Evolutionary conservation across 2,113 vertebrate species (phyloP), one percentile per base, ranked within the genome.

Genomic region (Octodon degus): DNA sequence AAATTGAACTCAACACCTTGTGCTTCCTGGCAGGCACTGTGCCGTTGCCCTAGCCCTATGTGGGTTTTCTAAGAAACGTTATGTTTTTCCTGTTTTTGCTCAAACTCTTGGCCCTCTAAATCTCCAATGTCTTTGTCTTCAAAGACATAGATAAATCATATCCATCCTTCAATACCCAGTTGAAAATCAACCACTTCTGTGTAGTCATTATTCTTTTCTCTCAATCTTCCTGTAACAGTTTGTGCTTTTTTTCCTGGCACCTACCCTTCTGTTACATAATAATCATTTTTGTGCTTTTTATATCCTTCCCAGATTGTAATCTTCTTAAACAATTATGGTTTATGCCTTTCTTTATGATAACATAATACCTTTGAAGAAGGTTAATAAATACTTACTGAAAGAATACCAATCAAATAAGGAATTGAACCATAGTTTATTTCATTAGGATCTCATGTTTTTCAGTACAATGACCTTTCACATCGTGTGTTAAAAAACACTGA

Each of bases 211-310:
- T n/a, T 93, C 16, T 93, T 95, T 13, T 37, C 27, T 13, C 32
- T 80, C 95, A 68, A 17, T 20, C 55, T 89, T 62, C 25, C 30
- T 79, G 4, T 91, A 72, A 76, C 20, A 86, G 16, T 84, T 80
- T 70, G 63, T 91, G 34, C 37, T 94, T 93, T 96, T 47, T 88
- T 30, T 50, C 13, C 53, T 92, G 10, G 11, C 43, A 77, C 65
- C 27, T 3, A 4, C 27, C 19, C 32, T 74, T 19, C 55, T 92
- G 30, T 93, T 70, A 79, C 30, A 32, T 87, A 80, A 76, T 77
- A 58, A 24, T 93, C n/a, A 65, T 53, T 95, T 97, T 89, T 96
- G 62, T 91, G 30, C 68, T 93, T 97, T 93, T 87, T 70, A 79
- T 95, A 55, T 43, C 27, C 13, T 17, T 76, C 47, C 81, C 72